Base-by-base conservation (phyloP, 2,113 vertebrate species). In the Rutilus rutilus region DNA sequence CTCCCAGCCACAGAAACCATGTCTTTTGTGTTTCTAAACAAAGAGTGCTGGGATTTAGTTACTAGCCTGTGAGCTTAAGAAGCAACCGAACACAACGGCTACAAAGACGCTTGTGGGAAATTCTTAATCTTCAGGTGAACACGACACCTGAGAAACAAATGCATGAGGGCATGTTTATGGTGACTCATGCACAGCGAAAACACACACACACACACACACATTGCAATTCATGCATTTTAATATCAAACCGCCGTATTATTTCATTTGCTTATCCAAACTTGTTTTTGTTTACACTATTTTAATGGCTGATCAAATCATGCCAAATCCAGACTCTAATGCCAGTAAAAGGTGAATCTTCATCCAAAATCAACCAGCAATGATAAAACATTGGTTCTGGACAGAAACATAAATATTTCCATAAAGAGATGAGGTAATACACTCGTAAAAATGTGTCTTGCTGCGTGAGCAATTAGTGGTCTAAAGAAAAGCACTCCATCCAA, bases 11-110 rank as follows among this genome's bases (percentile, higher is more conserved):
- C 91, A 87, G 89, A 92, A 90, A 90, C 90, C 90, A 89, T 90
- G 69, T 86, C 90, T 90, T 94, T 95, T 94, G 94, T 95, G 90
- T 86, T 90, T 86, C 84, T 71, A 91, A 88, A 95, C 94, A 95
- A 95, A 93, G 92, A 89, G 82, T 11, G 93, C 91, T 89, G 82
- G 90, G 92, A 92, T 93, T 94, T 91, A 93, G 91, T 89, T 88
- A 86, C 90, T 84, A 87, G 87, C 85, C 89, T 25, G 89, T 83
- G 83, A 85, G 91, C 90, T 91, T 91, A 89, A 89, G 87, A 89
- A 89, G 91, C 92, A 95, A 93, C 91, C 92, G 75, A 90, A 94
- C 93, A 93, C 91, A 92, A 90, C 89, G 89, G 90, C 90, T 91
- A 92, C 92, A 91, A 89, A 92, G 89, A 86, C 88, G 88, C 25